These are phyloP conservation scores for Morpho deidamia DNA, from an alignment of 2,888 invertebrate species.

Conservation along the genomic window DNA sequence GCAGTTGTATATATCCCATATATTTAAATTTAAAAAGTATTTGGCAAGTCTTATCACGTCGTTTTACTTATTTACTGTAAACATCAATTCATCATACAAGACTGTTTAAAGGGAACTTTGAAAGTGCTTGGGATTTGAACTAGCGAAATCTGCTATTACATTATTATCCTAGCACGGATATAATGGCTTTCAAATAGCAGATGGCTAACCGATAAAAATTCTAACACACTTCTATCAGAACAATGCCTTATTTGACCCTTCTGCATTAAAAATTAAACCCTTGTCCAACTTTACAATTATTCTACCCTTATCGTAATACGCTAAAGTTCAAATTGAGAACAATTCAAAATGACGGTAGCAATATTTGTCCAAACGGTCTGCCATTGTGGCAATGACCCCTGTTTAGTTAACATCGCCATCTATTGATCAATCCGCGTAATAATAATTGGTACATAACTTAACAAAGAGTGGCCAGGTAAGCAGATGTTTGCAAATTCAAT, in stretches of 20 bases:
- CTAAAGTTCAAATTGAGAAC: slow-evolving; percentile 18
- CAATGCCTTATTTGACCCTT: slow-evolving; percentile 50
- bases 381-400: slow-evolving; percentile 37
- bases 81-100: no score
- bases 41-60: no score
- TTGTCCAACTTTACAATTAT: slow-evolving; percentile 13
- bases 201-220: no score
- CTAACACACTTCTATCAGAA: slow-evolving; percentile 22
- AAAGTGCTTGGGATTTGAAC: no score
- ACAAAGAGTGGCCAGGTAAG: slow-evolving; percentile 46
- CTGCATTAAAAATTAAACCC: slow-evolving; percentile 24
- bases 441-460: slow-evolving; percentile 27
- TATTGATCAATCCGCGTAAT: slow-evolving; percentile 28
- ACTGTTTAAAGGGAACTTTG: no score
- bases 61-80: no score
- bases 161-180: no score
- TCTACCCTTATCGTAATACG: slow-evolving; percentile 8
- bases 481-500: slow-evolving; percentile 42
- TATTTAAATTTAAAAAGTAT: no score
- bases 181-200: no score
- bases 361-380: slow-evolving; percentile 31
- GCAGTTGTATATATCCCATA: no score
- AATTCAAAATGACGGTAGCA: slow-evolving; percentile 13
- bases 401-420: slow-evolving; percentile 18
- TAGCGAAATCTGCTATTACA: no score